Evolutionary conservation across 1,140 invertebrate genomes (phyloP), one percentile per base, ranked within the genome.

Genomic region (Ctenoplectra terminalis): DNA sequence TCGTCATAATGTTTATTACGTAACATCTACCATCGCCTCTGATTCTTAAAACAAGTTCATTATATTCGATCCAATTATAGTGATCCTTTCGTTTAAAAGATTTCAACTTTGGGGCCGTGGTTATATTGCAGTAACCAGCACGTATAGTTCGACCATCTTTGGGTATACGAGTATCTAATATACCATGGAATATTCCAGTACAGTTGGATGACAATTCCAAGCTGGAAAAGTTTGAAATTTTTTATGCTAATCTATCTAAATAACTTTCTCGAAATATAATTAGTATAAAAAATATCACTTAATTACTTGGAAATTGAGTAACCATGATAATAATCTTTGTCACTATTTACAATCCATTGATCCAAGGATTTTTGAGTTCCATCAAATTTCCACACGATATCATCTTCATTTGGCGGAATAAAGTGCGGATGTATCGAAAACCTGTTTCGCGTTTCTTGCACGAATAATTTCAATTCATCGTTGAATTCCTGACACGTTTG

Each of bases 11-110:
- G 92, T 97, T 97, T 29, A 99, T 89, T 81, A 96, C 91, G 91
- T 99, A 99, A 9, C 95, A 95, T 70, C 99, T 94, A 8, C 99
- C 99, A 94, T 99, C 99, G 1, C 99, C 99, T 90, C 98, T 94
- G 0, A 99, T 94, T 93, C 96, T 95, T 85, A 99, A 91, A 6
- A 98, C 95, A 40, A 99, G 88, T 88, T 97, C 97, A 69, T 97
- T 98, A 89, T 98, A 99, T 2, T 91, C 56, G 1, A 84, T 86
- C 97, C 97, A 99, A 88, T 98, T 95, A 0, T 87, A 95, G 96
- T 43, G 95, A 95, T 17, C 54, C 20, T 95, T 94, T 23, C 97
- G 94, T 90, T 96, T 95, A 91, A 99, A 99, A n/a, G 98, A 97
- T 95, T 96, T 98, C 95, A 94, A 92, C 73, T 95, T 93, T 89